phyloP scores from a whole-genome alignment of 1,140 invertebrate genomes.

The Laodelphax striatellus region DNA sequence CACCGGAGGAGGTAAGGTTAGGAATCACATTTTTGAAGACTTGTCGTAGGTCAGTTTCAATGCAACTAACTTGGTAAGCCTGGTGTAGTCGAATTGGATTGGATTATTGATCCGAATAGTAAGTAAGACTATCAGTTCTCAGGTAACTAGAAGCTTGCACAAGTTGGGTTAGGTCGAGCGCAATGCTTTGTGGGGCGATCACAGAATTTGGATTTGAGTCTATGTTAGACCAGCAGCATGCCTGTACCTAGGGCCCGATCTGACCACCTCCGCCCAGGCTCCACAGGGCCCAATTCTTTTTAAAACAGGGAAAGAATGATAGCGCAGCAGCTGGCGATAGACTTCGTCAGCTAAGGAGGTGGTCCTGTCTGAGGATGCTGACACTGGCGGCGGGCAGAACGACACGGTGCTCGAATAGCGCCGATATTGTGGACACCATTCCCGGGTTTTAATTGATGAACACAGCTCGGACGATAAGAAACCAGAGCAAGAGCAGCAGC shows the following conservation, averaged over 20 bases:
- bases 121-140: too few relatives aligned
- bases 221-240: constrained; percentile 17
- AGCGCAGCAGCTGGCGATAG: constrained; percentile 18
- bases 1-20: too few relatives aligned
- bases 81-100: too few relatives aligned
- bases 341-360: constrained; percentile 32
- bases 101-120: too few relatives aligned
- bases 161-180: neutral
- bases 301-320: constrained; percentile 18
- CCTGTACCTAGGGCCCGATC: constrained; percentile 13
- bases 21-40: too few relatives aligned
- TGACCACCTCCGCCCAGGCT: neutral
- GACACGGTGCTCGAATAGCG: too few relatives aligned
- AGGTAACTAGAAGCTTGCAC: too few relatives aligned
- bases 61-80: too few relatives aligned
- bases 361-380: constrained; percentile 12
- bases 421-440: constrained; percentile 5
- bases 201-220: neutral
- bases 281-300: constrained; percentile 22
- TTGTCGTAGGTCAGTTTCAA: too few relatives aligned
- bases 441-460: constrained; percentile 2
- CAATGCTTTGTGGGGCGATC: neutral
- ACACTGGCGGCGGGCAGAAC: neutral
- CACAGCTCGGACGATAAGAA: neutral
- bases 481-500: too few relatives aligned